phyloP scores from a whole-genome alignment of 1,140 invertebrate species.

The Drosophila repleta region DNA sequence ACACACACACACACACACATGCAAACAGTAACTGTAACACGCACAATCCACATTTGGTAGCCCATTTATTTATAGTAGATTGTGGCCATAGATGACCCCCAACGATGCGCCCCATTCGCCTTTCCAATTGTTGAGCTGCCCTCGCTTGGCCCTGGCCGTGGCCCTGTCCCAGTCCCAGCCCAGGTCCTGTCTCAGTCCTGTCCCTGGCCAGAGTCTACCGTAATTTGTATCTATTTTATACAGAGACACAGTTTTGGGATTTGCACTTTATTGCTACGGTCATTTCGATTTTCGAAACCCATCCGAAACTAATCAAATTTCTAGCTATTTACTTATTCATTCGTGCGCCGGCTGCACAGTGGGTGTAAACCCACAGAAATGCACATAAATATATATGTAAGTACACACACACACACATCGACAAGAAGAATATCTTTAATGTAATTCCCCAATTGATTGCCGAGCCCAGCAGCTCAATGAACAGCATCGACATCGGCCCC shows the following conservation, averaged over 20 bases:
- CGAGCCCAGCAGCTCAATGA: constrained; percentile 42
- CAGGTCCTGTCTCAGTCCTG: too few species aligned
- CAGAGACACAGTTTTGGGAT: constrained; percentile 49
- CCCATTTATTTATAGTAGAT: constrained; percentile 42
- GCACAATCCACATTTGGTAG: constrained; percentile 1
- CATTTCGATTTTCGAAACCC: constrained; percentile 37
- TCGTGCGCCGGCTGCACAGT: constrained; percentile 27
- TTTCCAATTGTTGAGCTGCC: background rate
- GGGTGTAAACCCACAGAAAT: constrained; percentile 16
- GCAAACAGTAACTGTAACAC: background rate
- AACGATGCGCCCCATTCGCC: background rate
- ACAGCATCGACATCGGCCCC: constrained; percentile 29
- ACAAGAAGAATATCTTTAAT: constrained; percentile 2
- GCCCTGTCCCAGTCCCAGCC: background rate
- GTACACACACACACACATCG: background rate
- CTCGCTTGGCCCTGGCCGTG: background rate
- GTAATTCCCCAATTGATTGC: constrained; percentile 59
- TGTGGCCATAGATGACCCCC: constrained; percentile 23
- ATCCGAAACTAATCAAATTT: constrained; percentile 65
- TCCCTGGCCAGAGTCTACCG: constrained; percentile 7
- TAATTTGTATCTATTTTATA: constrained; percentile 51
- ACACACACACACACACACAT: constrained; percentile 13
- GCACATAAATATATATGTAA: constrained; percentile 9
- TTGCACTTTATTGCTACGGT: constrained; percentile 57
- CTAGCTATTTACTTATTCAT: constrained; percentile 66